Conservation (phyloP, 2,797 vertebrate genomes). For the Artibeus jamaicensis region DNA sequence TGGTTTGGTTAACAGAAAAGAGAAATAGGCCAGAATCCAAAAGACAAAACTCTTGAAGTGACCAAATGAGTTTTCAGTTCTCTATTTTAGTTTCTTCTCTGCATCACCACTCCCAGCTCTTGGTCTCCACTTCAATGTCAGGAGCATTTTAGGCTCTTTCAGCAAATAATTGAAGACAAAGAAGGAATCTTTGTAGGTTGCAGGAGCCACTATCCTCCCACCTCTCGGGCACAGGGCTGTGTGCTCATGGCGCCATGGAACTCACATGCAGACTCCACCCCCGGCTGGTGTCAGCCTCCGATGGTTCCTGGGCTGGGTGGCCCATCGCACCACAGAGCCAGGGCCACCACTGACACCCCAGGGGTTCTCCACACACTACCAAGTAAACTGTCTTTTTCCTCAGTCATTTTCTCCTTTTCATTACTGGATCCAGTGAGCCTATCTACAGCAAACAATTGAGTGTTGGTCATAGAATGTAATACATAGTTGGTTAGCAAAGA, state of each 20-base stretch:
- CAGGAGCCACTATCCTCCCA: background rate
- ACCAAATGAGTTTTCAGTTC: slow-evolving; percentile 20
- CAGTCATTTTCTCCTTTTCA: background rate
- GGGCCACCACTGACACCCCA: no score
- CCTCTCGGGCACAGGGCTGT: background rate
- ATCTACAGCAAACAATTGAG: background rate
- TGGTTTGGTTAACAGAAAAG: background rate
- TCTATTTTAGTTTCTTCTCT: slow-evolving; percentile 20
- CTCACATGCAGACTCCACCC: background rate
- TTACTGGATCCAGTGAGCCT: background rate
- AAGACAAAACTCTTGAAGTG: slow-evolving; percentile 4
- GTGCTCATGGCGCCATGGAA: background rate
- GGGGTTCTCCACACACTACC: background rate
- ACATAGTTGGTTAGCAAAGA: background rate
- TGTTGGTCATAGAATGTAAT: background rate
- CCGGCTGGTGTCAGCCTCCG: background rate
- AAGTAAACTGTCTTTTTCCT: background rate
- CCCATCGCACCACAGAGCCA: background rate
- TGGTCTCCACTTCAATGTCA: background rate
- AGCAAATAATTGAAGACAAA: background rate
- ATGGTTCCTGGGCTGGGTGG: background rate
- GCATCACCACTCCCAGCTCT: background rate
- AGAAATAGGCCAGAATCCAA: slow-evolving; percentile 24
- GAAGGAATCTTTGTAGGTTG: background rate
- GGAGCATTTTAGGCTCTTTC: background rate